Base-by-base conservation (phyloP, 1,140 invertebrate species). In the Dufourea novaeangliae region DNA sequence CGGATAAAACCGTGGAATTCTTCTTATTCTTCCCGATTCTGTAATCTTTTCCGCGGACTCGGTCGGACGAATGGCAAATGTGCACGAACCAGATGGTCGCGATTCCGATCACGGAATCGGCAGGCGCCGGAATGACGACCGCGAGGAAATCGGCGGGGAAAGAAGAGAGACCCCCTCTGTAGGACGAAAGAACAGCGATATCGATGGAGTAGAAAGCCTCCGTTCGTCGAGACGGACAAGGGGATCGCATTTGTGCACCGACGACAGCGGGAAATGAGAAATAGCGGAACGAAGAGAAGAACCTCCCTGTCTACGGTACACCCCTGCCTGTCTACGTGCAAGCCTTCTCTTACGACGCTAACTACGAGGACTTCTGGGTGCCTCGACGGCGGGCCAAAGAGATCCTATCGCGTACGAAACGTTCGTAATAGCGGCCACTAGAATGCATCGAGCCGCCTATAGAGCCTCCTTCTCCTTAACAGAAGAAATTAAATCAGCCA, bases 251-350 rank as follows among this genome's bases (percentile, higher is more conserved):
- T 72, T 72, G 62, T 87, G 80, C 79, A 62, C 64, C 80, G 86
- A 84, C 83, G 87, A 89, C 85, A 82, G 81, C 82, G 80, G 78
- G 63, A 81, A 78, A 78, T 72, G 67, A 81, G 69, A 81, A 81
- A 81, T 78, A 73, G 69, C 41, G 7, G 25, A 34, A 4, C n/a
- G 37, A 62, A 63, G 25, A 17, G 22, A 46, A 27, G 52, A 46
- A 62, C 41, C 8, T 27, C 17, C 8, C 56, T 68, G 68, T 70
- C 46, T 75, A 22, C 50, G n/a, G n/a, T 79, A 29, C 34, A 37
- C 34, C 25, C 57, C 41, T 46, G n/a, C n/a, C n/a, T n/a, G n/a
- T 59, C 20, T 44, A 20, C 44, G 57, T 20, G 61, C 22, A n/a
- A 52, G 20, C 44, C 46, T 39, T n/a, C 59, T 44, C 68, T 78